Conservation (phyloP, 2,113 vertebrate species). For the Leucoraja erinaceus region DNA sequence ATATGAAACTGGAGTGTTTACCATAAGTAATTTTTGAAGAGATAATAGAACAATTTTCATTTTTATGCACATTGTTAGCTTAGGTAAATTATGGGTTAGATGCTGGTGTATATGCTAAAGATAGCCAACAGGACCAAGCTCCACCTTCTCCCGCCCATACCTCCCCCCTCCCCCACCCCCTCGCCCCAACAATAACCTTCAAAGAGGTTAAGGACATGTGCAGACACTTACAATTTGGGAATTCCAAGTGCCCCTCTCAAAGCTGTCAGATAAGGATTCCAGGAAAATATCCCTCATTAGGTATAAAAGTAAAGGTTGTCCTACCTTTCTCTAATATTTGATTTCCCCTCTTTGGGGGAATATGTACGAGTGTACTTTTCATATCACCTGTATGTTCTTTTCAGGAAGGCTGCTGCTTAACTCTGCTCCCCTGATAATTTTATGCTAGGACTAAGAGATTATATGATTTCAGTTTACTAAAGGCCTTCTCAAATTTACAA, state of each 20-base stretch:
- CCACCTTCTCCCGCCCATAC: too few relatives aligned
- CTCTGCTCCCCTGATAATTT: background rate
- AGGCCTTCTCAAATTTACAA: background rate
- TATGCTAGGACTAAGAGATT: background rate
- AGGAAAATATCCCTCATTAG: too few relatives aligned
- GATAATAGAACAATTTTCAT: background rate
- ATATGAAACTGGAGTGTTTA: background rate
- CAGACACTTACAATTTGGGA: too few relatives aligned
- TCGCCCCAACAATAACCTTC: too few relatives aligned
- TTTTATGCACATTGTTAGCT: background rate
- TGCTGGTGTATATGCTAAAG: background rate
- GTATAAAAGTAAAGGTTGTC: background rate
- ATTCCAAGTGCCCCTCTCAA: too few relatives aligned
- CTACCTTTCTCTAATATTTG: background rate
- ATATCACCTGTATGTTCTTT: background rate
- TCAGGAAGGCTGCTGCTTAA: background rate
- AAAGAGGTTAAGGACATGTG: too few relatives aligned
- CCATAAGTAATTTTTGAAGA: background rate
- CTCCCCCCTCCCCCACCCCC: too few relatives aligned
- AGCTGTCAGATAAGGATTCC: too few relatives aligned
- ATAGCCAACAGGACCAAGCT: too few relatives aligned
- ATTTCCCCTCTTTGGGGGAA: background rate
- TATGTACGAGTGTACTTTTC: background rate
- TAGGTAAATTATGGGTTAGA: background rate
- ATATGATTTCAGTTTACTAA: background rate